Conservation (phyloP, 2,113 vertebrate genomes). For the Menura novaehollandiae region DNA sequence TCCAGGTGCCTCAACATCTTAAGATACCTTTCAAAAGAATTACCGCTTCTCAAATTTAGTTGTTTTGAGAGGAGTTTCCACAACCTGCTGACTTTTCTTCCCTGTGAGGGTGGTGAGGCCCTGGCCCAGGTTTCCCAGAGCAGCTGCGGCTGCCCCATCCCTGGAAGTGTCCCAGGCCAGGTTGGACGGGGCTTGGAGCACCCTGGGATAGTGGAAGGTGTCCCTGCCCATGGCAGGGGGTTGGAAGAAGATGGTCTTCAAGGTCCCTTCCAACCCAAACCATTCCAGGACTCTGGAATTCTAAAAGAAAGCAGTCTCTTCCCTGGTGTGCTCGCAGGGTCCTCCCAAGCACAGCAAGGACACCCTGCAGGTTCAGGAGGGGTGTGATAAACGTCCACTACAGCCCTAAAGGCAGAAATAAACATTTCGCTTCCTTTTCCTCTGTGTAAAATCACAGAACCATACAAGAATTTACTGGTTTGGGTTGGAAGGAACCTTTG, state of each 20-base stretch:
- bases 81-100: background rate
- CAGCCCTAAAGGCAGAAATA: background rate
- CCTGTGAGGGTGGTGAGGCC: background rate
- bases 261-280: background rate
- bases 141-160: background rate
- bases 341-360: fast-evolving
- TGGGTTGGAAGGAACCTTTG: background rate
- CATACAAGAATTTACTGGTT: fast-evolving
- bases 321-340: background rate
- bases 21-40: background rate
- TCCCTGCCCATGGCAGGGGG: background rate
- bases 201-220: background rate
- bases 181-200: background rate
- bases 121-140: background rate
- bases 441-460: background rate
- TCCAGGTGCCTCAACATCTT: background rate
- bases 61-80: background rate
- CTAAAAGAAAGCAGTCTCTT: background rate
- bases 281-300: background rate
- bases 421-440: background rate
- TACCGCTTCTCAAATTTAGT: background rate
- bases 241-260: fast-evolving
- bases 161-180: background rate
- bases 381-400: fast-evolving
- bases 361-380: too few relatives aligned